phyloP scores from a whole-genome alignment of 2,113 vertebrate genomes.

The Procavia capensis region DNA sequence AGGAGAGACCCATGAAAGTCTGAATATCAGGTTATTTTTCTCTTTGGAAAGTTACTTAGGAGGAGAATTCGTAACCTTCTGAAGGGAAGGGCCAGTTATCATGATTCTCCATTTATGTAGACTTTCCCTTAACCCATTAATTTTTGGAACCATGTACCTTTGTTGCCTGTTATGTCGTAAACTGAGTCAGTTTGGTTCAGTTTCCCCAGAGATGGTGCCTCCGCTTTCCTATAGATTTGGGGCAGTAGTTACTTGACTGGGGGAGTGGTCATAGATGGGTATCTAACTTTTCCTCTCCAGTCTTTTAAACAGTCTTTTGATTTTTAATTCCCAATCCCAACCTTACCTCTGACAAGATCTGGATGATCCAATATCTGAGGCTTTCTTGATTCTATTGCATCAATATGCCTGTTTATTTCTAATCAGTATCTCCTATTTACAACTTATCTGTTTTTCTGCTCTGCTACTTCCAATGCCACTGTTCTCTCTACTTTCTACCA shows the following conservation, averaged over 20 bases:
- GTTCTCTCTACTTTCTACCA: neutral
- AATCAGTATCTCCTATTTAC: neutral
- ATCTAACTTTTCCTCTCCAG: neutral
- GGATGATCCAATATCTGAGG: neutral
- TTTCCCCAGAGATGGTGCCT: neutral
- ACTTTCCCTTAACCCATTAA: neutral
- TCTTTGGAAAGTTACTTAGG: neutral
- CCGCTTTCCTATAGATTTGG: neutral
- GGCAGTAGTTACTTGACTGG: neutral
- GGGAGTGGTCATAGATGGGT: neutral
- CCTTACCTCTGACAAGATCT: neutral
- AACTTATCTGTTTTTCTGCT: neutral
- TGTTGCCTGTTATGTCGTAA: neutral
- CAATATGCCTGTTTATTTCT: neutral
- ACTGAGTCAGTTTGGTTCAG: neutral
- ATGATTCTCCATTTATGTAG: neutral
- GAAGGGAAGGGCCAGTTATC: neutral
- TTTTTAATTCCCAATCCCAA: neutral
- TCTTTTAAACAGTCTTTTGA: neutral
- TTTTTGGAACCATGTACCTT: neutral
- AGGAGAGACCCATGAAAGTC: neutral
- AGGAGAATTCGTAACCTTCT: neutral
- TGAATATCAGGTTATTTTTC: neutral
- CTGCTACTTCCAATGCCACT: neutral
- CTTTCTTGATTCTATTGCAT: neutral